A percentile compares a stretch with the other conserved stretches of the same genome.
phyloP scores from a whole-genome alignment of 30 jellyfish, hydroid and myxozoan genomes.

The Rhopilema esculentum region DNA sequence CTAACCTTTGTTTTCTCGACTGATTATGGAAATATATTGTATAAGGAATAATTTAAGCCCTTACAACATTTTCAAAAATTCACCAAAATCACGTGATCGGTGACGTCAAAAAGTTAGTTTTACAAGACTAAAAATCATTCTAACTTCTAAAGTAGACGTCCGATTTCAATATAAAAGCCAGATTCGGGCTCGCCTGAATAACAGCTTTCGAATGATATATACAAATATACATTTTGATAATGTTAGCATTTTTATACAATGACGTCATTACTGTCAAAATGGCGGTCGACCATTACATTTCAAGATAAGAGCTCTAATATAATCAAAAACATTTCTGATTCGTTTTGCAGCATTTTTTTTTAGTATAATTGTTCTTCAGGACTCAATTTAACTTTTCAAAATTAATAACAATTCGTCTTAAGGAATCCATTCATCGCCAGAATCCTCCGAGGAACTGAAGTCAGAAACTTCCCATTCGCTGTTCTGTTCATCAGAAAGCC shows the following conservation, averaged over 20 bases:
- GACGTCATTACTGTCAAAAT: slow-evolving; percentile 1
- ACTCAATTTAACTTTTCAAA: neutral
- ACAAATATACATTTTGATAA: slow-evolving; percentile 7
- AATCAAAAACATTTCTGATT: neutral
- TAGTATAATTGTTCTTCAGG: neutral
- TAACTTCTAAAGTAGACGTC: slow-evolving; percentile 11
- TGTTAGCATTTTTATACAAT: neutral
- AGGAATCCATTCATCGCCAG: slow-evolving; percentile 65
- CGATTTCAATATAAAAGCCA: slow-evolving; percentile 12
- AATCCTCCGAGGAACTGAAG: slow-evolving; percentile 51
- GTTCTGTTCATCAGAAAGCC: slow-evolving; percentile 46
- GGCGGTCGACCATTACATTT: neutral
- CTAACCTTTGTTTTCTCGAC: slow-evolving; percentile 35
- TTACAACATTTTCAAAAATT: slow-evolving; percentile 10
- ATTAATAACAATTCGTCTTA: slow-evolving; percentile 16
- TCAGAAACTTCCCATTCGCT: slow-evolving; percentile 66
- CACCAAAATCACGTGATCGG: slow-evolving; percentile 23
- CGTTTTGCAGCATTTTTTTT: neutral
- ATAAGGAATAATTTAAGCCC: slow-evolving; percentile 17
- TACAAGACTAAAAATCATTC: slow-evolving; percentile 16
- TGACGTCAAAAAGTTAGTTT: slow-evolving; percentile 27
- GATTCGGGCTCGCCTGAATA: slow-evolving; percentile 37
- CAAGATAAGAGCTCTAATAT: neutral
- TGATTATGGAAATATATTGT: slow-evolving; percentile 27
- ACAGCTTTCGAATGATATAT: slow-evolving; percentile 20